Evolutionary conservation across 2,888 invertebrate species (phyloP).

Genomic region (Epiperipatus broadwayi): DNA sequence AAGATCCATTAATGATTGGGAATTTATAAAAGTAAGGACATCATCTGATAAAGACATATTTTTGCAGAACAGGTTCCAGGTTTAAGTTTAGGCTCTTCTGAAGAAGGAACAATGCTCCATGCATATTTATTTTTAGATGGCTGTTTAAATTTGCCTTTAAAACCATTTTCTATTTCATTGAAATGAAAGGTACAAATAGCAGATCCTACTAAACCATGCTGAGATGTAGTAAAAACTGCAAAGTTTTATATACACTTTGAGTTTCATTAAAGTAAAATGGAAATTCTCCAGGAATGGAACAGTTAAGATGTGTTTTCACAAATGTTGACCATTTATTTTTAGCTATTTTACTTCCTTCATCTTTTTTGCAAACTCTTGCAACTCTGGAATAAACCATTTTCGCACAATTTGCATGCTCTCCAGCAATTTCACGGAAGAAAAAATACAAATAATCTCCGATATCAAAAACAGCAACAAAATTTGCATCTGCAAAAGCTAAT

Average conservation of each 20-base stretch:
- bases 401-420: slow-evolving; percentile 79
- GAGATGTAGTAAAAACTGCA: no score
- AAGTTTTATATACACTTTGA: no score
- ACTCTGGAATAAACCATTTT: slow-evolving; percentile 90
- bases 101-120: slow-evolving; percentile 80
- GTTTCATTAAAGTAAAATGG: slow-evolving; percentile 98
- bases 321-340: slow-evolving; percentile 92
- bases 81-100: slow-evolving; percentile 72
- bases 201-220: slow-evolving; percentile 88
- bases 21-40: slow-evolving; percentile 85
- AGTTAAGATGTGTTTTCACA: slow-evolving; percentile 79
- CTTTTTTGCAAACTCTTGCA: slow-evolving; percentile 73
- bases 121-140: slow-evolving; percentile 79
- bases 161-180: slow-evolving; percentile 75
- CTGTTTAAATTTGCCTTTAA: slow-evolving; percentile 89
- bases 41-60: slow-evolving; percentile 67
- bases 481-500: slow-evolving; percentile 84
- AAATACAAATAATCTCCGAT: slow-evolving; percentile 83
- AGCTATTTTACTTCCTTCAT: slow-evolving; percentile 77
- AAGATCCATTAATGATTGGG: slow-evolving; percentile 92
- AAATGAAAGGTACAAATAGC: slow-evolving; percentile 89
- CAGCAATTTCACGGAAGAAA: slow-evolving; percentile 93
- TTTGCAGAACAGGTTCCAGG: slow-evolving; percentile 85
- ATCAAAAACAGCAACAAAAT: slow-evolving; percentile 91
- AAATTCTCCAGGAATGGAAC: slow-evolving; percentile 90